phyloP scores from a whole-genome alignment of 2,888 invertebrate genomes.

The Cephus pygmeus region DNA sequence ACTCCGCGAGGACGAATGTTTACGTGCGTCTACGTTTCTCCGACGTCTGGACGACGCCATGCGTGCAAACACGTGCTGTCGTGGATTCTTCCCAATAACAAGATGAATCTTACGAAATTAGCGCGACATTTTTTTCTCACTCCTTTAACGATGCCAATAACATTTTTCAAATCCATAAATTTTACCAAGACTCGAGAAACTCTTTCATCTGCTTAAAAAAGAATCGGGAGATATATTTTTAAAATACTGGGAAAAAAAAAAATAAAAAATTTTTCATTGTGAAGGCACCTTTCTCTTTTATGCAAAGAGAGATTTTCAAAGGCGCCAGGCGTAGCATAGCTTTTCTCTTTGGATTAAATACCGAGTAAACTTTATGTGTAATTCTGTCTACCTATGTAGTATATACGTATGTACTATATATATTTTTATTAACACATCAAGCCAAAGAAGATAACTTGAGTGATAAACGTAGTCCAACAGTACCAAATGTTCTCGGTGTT shows the following conservation, averaged over 20 bases:
- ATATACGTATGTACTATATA: neutral
- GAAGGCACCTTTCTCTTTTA: neutral
- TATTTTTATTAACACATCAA: neutral
- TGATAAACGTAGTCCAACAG: neutral
- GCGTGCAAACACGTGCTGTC: constrained; percentile 1
- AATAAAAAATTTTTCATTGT: neutral
- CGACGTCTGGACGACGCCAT: neutral
- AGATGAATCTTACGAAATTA: neutral
- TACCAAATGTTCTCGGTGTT: neutral
- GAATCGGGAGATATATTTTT: neutral
- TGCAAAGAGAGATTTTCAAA: neutral
- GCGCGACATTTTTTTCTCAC: neutral
- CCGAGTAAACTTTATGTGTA: neutral
- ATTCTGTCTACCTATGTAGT: neutral
- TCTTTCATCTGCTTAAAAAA: neutral
- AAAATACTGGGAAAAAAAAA: neutral
- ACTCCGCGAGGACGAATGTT: neutral
- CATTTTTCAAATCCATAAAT: neutral
- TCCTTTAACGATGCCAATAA: neutral
- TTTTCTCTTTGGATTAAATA: neutral
- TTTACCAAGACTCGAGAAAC: neutral
- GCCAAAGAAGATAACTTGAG: neutral
- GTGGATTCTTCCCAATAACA: neutral
- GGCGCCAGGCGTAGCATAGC: neutral
- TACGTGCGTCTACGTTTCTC: neutral